Conservation (phyloP, 2,113 vertebrate species). For the Spea bombifrons region DNA sequence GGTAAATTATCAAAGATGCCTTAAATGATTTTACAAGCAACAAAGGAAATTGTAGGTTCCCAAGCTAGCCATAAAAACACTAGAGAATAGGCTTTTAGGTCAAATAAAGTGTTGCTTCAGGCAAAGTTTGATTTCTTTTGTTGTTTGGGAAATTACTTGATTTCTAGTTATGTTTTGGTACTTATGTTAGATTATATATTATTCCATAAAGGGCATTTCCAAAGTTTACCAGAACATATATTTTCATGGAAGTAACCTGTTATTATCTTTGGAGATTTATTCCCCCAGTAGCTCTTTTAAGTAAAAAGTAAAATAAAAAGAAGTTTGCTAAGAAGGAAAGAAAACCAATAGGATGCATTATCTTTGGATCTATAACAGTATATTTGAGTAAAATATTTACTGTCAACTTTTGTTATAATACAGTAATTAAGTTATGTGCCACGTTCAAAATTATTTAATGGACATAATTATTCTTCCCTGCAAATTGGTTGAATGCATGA, state of each 20-base stretch:
- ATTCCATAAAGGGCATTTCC: background rate
- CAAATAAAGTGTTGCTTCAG: conserved; percentile 21
- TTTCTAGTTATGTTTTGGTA: conserved; percentile 15
- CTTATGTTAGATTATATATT: conserved; percentile 5
- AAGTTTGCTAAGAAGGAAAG: background rate
- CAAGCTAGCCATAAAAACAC: conserved; percentile 33
- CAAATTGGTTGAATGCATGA: background rate
- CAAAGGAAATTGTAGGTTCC: conserved; percentile 20
- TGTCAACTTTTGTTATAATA: background rate
- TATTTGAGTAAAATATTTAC: background rate
- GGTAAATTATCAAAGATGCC: conserved; percentile 34
- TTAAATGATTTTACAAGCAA: conserved; percentile 31
- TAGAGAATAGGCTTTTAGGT: conserved; percentile 17
- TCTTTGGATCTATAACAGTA: background rate
- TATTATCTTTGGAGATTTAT: too few relatives aligned
- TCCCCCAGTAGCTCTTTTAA: too few relatives aligned
- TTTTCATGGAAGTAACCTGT: background rate
- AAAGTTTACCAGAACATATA: background rate
- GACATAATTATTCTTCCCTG: background rate
- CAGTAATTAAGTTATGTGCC: background rate
- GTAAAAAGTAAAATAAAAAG: background rate
- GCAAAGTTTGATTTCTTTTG: conserved; percentile 33
- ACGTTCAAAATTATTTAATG: background rate
- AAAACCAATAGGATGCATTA: background rate
- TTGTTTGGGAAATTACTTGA: conserved; percentile 36